Evolutionary conservation across 2,113 vertebrate genomes (phyloP), one percentile per base, ranked within the genome.

Genomic region (Hepsetus odoe): DNA sequence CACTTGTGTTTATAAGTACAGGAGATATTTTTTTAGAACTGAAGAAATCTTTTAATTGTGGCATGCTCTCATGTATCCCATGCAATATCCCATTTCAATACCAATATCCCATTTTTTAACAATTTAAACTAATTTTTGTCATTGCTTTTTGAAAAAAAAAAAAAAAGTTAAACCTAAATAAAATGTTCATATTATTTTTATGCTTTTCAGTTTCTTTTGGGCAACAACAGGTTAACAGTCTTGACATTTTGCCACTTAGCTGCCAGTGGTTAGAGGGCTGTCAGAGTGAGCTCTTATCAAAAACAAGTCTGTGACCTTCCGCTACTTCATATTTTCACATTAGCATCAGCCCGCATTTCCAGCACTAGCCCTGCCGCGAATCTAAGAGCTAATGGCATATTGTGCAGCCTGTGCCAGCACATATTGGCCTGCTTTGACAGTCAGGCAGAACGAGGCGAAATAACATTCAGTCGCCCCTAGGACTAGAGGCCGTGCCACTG

Each of bases 391-490:
- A 91, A 92, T 92, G 90, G 88, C 86, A 85, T 90, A 90, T 82
- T 88, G 89, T 84, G 87, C 74, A 83, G 74, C 88, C 83, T 65
- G 86, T 90, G 87, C 88, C 91, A 93, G 89, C 77, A 84, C 82
- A 82, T 85, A 77, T 78, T 90, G 88, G 82, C 90, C 89, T 89
- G 85, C 9, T 81, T 85, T 91, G 91, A 93, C 91, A 91, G 86
- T 88, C 73, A 84, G 88, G 85, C 87, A 90, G 90, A 93, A 92
- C 91, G 92, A 91, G 89, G 89, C 90, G 89, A 87, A 89, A 92
- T 92, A 92, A 92, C 90, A 91, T 90, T 92, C 91, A 92, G 32
- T 49, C 70, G 74, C 59, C 62, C 22, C 49, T 87, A 90, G 90
- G 91, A 89, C 89, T 86, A 91, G 87, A 86, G 86, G 89, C 20